Evolutionary conservation across 2,888 invertebrate species (phyloP), one percentile per base, ranked within the genome.

Genomic region (Leptinotarsa peninsularis): DNA sequence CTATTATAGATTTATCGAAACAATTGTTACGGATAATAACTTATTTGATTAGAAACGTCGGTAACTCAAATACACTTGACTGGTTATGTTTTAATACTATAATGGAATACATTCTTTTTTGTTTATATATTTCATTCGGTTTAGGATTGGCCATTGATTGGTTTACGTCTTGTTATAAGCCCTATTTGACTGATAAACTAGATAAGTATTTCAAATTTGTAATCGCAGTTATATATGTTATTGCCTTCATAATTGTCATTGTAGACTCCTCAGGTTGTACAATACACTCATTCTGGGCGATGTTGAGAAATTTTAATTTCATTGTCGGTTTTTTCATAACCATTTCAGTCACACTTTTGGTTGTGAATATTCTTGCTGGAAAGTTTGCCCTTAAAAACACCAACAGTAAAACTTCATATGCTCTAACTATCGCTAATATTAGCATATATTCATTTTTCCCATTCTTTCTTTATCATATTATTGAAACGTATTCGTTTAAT

Each of bases 1-100:
- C 68, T n/a, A 54, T 76, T 23, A 23, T 68, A 4, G 74, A 72
- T 60, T 43, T 71, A 21, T 18, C 54, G 10, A n/a, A 4, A n/a
- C 67, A 67, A 18, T 5, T 67, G 21, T 10, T 27, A 52, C 15
- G 67, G 23, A 15, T 67, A 0, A 52, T 27, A 13, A 33, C 14
- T 67, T 52, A 52, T 33, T 21, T 67, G n/a, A 50, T 52, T 0
- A 23, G 17, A 17, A 4, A 23, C 1, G 4, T 68, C 5, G 2
- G 10, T 23, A 18, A 52, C 3, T 3, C n/a, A n/a, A 23, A 68
- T 18, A 52, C 10, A 14, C 15, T 54, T 14, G 15, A 23, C 2
- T 50, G 14, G 67, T 50, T 50, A 15, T 58, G 58, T 58, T 58
- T 58, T 3, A 21, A 58, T n/a, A 23, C 4, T 58, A 7, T 58